Evolutionary conservation across 92 coral and sea anemone genomes (phyloP), one percentile per base, ranked within the genome.

Genomic region (Phymanthus crucifer): DNA sequence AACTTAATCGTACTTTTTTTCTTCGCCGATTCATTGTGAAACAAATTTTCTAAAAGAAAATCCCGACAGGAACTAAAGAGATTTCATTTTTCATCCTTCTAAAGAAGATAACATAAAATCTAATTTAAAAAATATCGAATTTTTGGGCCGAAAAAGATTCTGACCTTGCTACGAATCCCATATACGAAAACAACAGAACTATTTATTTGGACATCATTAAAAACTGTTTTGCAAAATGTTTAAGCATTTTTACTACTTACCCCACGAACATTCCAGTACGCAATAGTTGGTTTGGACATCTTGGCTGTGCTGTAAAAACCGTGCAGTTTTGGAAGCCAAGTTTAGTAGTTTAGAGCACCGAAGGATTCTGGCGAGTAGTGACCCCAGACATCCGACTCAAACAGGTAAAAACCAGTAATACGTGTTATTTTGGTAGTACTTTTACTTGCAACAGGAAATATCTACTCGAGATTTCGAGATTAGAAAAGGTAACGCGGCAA

Each of bases 201-300:
- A n/a, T n/a, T n/a, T n/a, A n/a, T n/a, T n/a, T n/a, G n/a, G n/a
- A n/a, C n/a, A n/a, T n/a, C n/a, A n/a, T n/a, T n/a, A n/a, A n/a
- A n/a, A n/a, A n/a, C n/a, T n/a, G n/a, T n/a, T n/a, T n/a, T n/a
- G n/a, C n/a, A n/a, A n/a, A 21, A 0, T 54, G 21, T 54, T 54
- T 11, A 29, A 7, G 27, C 10, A 54, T 54, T 54, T 21, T 54
- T 21, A 21, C 24, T 3, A 40, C 92, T 80, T 73, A 89, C 90
- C 90, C 93, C 93, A 67, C 93, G 81, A 1, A 85, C 86, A 66
- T 89, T 86, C 93, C 93, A 89, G 75, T 89, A 89, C 19, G 87
- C 93, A 40, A 71, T 11, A 21, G 72, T 56, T 11, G 89, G 86
- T 77, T 77, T 77, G 12, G 81, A 58, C 81, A 77, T 75, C 32